Evolutionary conservation across 1,140 invertebrate genomes (phyloP).

Genomic region (Drosophila gunungcola): DNA sequence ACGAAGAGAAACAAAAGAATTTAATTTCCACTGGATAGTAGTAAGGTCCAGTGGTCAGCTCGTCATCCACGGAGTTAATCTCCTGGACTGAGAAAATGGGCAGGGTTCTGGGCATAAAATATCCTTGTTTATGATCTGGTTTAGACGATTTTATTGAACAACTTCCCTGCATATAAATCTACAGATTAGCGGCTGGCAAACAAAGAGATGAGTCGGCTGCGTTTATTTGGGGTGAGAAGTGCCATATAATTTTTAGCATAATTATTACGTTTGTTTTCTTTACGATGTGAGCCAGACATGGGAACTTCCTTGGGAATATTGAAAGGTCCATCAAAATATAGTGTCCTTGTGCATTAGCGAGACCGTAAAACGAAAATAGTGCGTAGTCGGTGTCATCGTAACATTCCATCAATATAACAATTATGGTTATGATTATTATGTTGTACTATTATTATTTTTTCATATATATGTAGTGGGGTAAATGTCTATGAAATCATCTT

Average conservation of each 20-base stretch:
- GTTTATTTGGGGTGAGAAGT: conserved; percentile 69
- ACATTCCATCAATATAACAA: conserved; percentile 77
- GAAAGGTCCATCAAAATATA: conserved; percentile 31
- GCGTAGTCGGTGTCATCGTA: conserved; percentile 36
- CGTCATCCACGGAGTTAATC: conserved; percentile 36
- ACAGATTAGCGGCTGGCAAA: conserved; percentile 72
- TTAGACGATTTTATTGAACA: conserved; percentile 84
- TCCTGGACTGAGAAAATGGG: conserved; percentile 60
- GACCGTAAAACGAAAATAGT: conserved; percentile 55
- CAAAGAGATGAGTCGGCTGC: conserved; percentile 28
- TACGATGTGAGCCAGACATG: conserved; percentile 58
- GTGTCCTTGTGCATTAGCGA: conserved; percentile 44
- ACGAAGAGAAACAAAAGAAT: conserved; percentile 25
- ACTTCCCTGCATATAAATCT: conserved; percentile 84
- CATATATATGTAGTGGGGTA: conserved; percentile 57
- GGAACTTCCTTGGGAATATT: conserved; percentile 30
- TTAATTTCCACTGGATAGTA: conserved; percentile 20
- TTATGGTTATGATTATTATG: conserved; percentile 80
- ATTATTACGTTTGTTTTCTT: conserved; percentile 82
- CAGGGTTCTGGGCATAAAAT: conserved; percentile 68
- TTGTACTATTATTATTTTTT: conserved; percentile 77
- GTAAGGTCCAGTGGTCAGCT: conserved; percentile 46
- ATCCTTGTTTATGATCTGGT: conserved; percentile 83
- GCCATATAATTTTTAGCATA: conserved; percentile 83
- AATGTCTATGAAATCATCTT: conserved; percentile 83